Evolutionary conservation across 1,140 invertebrate genomes (phyloP).

Genomic region (Dreissena rostriformis): DNA sequence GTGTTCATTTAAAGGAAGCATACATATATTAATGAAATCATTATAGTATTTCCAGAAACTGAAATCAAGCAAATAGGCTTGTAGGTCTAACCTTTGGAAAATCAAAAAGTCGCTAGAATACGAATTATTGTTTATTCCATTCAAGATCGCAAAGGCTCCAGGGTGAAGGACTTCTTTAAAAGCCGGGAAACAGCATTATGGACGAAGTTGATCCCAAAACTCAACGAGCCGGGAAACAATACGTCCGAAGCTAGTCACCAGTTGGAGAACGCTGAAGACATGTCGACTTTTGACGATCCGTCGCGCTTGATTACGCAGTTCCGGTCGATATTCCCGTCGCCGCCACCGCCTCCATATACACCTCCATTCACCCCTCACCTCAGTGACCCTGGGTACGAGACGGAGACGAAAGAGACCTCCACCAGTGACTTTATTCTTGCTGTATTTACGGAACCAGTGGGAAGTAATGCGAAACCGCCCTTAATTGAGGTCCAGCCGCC

Average conservation of each 20-base stretch:
- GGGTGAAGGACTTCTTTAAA: slow-evolving; percentile 94
- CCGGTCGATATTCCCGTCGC: slow-evolving; percentile 74
- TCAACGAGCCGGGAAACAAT: slow-evolving; percentile 92
- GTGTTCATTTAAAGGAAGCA: no score
- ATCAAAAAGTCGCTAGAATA: no score
- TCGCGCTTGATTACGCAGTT: slow-evolving; percentile 70
- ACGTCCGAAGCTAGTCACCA: slow-evolving; percentile 91
- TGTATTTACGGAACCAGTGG: slow-evolving; percentile 59
- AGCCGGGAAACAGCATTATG: slow-evolving; percentile 98
- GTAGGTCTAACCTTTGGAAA: no score
- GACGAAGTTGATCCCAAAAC: slow-evolving; percentile 96
- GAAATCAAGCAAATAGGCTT: no score
- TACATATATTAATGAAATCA: no score
- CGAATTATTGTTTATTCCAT: no score
- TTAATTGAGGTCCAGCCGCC: not conserved
- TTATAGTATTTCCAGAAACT: no score
- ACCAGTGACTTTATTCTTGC: slow-evolving; percentile 46
- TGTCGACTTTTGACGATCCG: slow-evolving; percentile 71
- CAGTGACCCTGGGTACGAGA: slow-evolving; percentile 23
- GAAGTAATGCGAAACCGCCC: not conserved
- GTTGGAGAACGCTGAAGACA: slow-evolving; percentile 85
- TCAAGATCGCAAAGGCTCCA: slow-evolving; percentile 58
- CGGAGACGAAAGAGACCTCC: not conserved
- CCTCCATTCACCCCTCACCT: slow-evolving; percentile 35
- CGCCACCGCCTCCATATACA: slow-evolving; percentile 78